These are phyloP conservation scores for Adelphocoris suturalis DNA, from an alignment of 2,888 invertebrate species.

Conservation along the genomic window DNA sequence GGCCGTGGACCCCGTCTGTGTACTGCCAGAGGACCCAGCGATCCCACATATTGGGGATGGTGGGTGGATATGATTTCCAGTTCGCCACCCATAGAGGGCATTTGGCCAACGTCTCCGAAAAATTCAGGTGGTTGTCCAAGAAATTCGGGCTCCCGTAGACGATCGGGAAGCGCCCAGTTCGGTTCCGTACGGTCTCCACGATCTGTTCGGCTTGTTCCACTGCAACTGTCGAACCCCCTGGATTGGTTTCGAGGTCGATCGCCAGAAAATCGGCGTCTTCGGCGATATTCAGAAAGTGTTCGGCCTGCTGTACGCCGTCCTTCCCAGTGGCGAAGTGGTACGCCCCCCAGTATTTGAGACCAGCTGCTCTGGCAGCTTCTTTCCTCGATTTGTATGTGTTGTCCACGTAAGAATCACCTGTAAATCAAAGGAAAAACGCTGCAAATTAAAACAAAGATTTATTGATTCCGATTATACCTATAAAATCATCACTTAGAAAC, in stretches of 20 bases:
- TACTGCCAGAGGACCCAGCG: conserved; percentile 75
- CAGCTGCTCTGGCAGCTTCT: background rate
- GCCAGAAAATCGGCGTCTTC: conserved; percentile 72
- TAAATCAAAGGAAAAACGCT: background rate
- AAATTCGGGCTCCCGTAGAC: conserved; percentile 73
- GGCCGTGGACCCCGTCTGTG: conserved; percentile 72
- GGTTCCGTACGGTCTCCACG: conserved; percentile 67
- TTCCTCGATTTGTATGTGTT: background rate
- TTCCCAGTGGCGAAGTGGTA: conserved; percentile 74
- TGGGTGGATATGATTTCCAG: conserved; percentile 1
- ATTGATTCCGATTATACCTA: too few relatives aligned
- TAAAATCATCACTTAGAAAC: too few relatives aligned
- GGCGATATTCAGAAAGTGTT: conserved; percentile 73
- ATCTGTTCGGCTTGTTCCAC: conserved; percentile 72
- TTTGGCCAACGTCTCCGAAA: conserved; percentile 62
- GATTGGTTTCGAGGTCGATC: conserved; percentile 73
- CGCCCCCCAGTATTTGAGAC: conserved; percentile 73
- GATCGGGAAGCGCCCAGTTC: conserved; percentile 67
- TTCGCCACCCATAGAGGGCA: conserved; percentile 74
- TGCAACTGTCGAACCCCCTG: conserved; percentile 62
- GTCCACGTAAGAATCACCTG: background rate
- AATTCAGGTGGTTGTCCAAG: conserved; percentile 54
- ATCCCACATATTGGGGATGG: conserved; percentile 71
- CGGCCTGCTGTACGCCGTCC: conserved; percentile 71
- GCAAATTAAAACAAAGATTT: too few relatives aligned